Evolutionary conservation across 2,888 invertebrate genomes (phyloP).

Genomic region (Drosophila algonquin): DNA sequence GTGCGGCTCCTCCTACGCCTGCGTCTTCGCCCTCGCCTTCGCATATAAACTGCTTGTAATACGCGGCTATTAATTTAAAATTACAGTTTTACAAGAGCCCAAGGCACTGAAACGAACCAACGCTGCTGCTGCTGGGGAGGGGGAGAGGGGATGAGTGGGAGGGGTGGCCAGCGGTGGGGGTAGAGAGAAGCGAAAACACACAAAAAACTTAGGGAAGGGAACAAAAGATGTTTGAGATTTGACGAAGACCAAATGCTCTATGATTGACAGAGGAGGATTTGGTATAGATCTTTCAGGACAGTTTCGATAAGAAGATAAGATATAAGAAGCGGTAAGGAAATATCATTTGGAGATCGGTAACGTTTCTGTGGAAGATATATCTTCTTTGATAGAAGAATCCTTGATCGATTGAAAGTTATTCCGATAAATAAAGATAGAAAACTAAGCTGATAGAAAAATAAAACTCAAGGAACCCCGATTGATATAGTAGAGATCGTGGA

Average conservation of each 20-base stretch:
- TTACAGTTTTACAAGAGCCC: slow-evolving; percentile 75
- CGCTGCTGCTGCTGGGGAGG: no score
- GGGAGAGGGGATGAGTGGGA: neutral
- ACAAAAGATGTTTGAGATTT: neutral
- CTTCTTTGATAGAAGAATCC: no score
- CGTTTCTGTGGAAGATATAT: no score
- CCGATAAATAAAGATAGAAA: no score
- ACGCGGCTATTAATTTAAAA: slow-evolving; percentile 78
- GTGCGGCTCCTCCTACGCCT: slow-evolving; percentile 67
- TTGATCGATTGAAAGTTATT: no score
- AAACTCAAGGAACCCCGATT: no score
- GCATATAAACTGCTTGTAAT: slow-evolving; percentile 81
- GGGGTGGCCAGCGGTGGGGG: neutral
- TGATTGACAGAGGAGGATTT: neutral
- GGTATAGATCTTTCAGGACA: no score
- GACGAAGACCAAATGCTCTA: neutral
- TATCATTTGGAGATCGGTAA: no score
- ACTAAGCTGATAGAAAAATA: no score
- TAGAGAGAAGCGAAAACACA: neutral
- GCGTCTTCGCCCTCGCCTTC: slow-evolving; percentile 61
- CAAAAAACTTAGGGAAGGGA: neutral
- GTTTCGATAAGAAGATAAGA: no score
- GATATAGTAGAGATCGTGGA: no score
- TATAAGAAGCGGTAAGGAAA: no score
- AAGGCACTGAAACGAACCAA: slow-evolving; percentile 16